phyloP scores from a whole-genome alignment of 2,797 vertebrate species.

The Coreius guichenoti region DNA sequence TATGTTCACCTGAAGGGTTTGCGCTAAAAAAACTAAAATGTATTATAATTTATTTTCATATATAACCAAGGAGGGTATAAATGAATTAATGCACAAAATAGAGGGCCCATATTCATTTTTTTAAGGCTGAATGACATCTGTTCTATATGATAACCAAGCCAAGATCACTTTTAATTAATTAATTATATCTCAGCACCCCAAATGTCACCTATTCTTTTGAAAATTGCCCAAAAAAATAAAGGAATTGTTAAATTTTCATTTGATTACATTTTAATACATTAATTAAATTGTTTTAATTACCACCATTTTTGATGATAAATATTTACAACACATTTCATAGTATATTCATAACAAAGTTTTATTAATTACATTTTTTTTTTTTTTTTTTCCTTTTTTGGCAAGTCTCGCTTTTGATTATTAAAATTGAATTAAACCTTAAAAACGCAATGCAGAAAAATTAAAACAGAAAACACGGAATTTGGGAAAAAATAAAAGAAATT shows the following conservation, averaged over 20 bases:
- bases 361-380: no score
- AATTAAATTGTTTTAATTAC: background rate
- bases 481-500: background rate
- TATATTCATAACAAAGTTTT: no score
- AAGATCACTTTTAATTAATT: background rate
- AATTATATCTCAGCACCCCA: background rate
- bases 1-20: no score
- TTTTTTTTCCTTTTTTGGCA: background rate
- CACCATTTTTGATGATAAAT: background rate
- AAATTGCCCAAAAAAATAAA: background rate
- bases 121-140: background rate
- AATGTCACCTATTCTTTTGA: background rate
- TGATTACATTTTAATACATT: background rate
- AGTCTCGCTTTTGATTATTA: background rate
- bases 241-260: background rate
- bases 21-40: background rate
- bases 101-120: background rate
- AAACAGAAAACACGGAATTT: background rate
- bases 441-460: background rate
- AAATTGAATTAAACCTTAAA: background rate
- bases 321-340: background rate
- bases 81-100: background rate
- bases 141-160: background rate
- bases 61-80: background rate
- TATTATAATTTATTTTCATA: background rate